A percentile compares a stretch with the other conserved stretches of the same genome.
These are phyloP conservation scores for Virgularia gustaviana DNA, from an alignment of 92 coral and sea anemone species.

Conservation along the genomic window DNA sequence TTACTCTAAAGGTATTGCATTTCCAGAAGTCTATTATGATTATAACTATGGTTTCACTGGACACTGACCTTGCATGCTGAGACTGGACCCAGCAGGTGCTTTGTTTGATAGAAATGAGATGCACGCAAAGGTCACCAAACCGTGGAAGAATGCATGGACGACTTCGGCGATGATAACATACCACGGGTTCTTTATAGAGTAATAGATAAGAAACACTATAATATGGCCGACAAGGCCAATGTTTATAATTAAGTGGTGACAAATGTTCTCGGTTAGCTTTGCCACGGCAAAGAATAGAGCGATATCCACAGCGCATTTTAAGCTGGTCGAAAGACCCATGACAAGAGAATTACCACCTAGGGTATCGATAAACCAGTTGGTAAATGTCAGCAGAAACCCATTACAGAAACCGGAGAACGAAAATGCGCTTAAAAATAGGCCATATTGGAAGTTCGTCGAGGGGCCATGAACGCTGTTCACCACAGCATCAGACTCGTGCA, in stretches of 20 bases:
- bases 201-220: constrained; percentile 2
- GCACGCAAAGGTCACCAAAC: not conserved
- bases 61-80: constrained; percentile 4
- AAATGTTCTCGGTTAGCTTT: constrained; percentile 4
- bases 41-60: not conserved
- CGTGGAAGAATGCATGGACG: constrained; percentile 1
- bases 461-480: not conserved
- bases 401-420: constrained; percentile 16
- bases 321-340: not conserved
- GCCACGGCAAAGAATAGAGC: not conserved
- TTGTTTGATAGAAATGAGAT: constrained; percentile 1
- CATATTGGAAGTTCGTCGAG: constrained; percentile 2
- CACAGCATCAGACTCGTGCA: not conserved
- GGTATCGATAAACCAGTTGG: constrained; percentile 23
- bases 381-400: constrained; percentile 18
- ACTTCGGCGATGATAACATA: constrained; percentile 2
- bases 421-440: not conserved
- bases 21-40: not conserved
- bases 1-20: not conserved
- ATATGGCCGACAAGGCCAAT: constrained; percentile 11
- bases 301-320: not conserved
- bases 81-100: constrained; percentile 16
- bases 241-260: not conserved
- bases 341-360: not conserved
- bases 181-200: constrained; percentile 4